These are phyloP conservation scores for Yasuhikotakia modesta DNA, from an alignment of 2,797 vertebrate species.

Conservation along the genomic window DNA sequence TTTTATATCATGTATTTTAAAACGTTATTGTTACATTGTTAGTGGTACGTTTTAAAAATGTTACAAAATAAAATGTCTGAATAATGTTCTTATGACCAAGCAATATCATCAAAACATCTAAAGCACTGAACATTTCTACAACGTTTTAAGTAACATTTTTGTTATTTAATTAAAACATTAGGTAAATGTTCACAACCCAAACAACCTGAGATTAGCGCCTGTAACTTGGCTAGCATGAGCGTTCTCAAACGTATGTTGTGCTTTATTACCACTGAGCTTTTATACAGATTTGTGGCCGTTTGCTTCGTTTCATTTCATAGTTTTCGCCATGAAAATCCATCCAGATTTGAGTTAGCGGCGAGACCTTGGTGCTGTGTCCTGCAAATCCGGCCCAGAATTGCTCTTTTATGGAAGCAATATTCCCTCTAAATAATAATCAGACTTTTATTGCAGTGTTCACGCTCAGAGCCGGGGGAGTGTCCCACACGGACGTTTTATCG, in stretches of 20 bases:
- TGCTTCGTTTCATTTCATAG: slow-evolving; percentile 5
- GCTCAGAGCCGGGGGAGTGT: slow-evolving; percentile 50
- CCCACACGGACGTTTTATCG: slow-evolving; percentile 50
- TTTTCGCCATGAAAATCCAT: slow-evolving; percentile 19
- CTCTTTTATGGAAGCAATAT: slow-evolving; percentile 60
- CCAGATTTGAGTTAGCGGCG: slow-evolving; percentile 46
- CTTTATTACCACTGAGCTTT: slow-evolving; percentile 11
- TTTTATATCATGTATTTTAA: too few relatives aligned
- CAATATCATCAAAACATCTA: too few relatives aligned
- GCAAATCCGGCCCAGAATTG: slow-evolving; percentile 49
- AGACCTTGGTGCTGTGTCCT: slow-evolving; percentile 51
- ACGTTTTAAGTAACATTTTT: too few relatives aligned
- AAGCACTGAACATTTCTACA: too few relatives aligned
- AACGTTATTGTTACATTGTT: too few relatives aligned
- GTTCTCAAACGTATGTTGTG: neutral
- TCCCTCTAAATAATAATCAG: slow-evolving; percentile 62
- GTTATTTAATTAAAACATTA: too few relatives aligned
- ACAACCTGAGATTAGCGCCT: neutral
- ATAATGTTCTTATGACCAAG: too few relatives aligned
- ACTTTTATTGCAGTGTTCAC: slow-evolving; percentile 61
- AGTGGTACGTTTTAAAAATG: too few relatives aligned
- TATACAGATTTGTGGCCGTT: slow-evolving; percentile 18
- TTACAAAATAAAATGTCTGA: too few relatives aligned
- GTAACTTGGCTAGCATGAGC: neutral
- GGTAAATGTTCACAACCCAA: too few relatives aligned